Percentiles rank a stretch among this genome's conserved stretches.
Evolutionary conservation across 2,113 vertebrate species (phyloP).

Genomic region (Nanorana parkeri): DNA sequence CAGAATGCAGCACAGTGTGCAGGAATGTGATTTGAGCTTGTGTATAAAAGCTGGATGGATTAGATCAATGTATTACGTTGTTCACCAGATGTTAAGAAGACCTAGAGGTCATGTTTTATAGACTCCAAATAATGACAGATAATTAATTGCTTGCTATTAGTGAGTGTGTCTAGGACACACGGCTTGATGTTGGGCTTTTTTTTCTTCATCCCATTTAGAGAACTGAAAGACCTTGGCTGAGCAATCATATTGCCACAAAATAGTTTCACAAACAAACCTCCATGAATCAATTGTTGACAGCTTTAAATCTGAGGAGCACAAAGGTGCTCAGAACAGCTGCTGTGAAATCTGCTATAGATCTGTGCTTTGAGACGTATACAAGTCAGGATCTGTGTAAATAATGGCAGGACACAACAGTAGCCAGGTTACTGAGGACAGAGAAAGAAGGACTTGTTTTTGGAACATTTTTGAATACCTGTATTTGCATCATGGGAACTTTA

Average conservation of each 20-base stretch:
- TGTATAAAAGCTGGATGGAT: neutral
- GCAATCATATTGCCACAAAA: slow-evolving; percentile 48
- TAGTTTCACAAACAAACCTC: slow-evolving; percentile 59
- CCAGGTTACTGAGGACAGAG: slow-evolving; percentile 18
- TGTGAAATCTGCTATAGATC: slow-evolving; percentile 56
- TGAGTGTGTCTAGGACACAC: neutral
- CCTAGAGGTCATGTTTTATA: slow-evolving; percentile 28
- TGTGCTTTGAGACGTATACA: slow-evolving; percentile 22
- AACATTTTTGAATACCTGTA: slow-evolving; percentile 31
- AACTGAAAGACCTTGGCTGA: slow-evolving; percentile 45
- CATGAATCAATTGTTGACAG: slow-evolving; percentile 59
- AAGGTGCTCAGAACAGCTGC: slow-evolving; percentile 51
- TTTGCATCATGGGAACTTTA: neutral
- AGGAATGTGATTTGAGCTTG: no score
- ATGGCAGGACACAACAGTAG: slow-evolving; percentile 28
- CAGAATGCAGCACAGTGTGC: no score
- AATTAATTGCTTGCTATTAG: slow-evolving; percentile 35
- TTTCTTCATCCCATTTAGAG: slow-evolving; percentile 39
- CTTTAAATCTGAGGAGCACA: slow-evolving; percentile 58
- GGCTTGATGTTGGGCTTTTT: slow-evolving; percentile 21
- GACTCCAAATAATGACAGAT: slow-evolving; percentile 32
- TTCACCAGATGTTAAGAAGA: neutral
- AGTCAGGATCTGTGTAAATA: slow-evolving; percentile 47
- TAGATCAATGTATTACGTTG: neutral
- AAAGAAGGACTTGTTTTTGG: slow-evolving; percentile 49